These are phyloP conservation scores for Ophonus ardosiacus DNA, from an alignment of 2,888 invertebrate genomes.

Conservation along the genomic window DNA sequence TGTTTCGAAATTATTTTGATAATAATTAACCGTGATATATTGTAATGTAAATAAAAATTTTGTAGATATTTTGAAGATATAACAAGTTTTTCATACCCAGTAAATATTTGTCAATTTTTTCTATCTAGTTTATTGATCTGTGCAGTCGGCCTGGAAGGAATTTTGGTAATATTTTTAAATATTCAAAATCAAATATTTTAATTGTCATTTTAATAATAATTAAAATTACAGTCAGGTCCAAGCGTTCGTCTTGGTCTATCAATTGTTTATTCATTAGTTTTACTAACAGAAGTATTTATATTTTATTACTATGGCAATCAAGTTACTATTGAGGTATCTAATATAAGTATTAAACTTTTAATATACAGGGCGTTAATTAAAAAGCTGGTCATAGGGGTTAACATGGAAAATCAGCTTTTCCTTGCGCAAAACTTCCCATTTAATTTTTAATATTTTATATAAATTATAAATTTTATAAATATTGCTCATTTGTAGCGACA, in stretches of 20 bases:
- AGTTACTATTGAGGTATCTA: not conserved
- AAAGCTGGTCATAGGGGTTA: too few relatives aligned
- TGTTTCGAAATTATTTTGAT: too few relatives aligned
- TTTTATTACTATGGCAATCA: not conserved
- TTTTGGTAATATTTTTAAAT: not conserved
- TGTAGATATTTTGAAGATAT: not conserved
- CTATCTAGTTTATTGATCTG: not conserved
- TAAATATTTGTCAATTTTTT: not conserved
- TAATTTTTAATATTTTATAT: too few relatives aligned
- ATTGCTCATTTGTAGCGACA: too few relatives aligned
- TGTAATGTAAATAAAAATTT: not conserved
- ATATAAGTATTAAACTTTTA: not conserved
- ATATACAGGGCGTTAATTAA: too few relatives aligned
- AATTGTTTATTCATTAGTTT: not conserved
- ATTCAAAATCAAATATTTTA: not conserved
- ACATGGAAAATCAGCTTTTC: too few relatives aligned
- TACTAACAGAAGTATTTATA: not conserved
- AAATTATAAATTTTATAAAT: too few relatives aligned
- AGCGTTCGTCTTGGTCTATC: not conserved
- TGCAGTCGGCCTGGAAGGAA: not conserved
- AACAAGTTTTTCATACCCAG: not conserved
- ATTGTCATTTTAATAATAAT: not conserved
- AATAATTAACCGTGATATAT: not conserved
- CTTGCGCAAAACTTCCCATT: too few relatives aligned
- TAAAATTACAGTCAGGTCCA: not conserved